phyloP scores from a whole-genome alignment of 2,113 vertebrate species.

The Campylomormyrus tamandua region DNA sequence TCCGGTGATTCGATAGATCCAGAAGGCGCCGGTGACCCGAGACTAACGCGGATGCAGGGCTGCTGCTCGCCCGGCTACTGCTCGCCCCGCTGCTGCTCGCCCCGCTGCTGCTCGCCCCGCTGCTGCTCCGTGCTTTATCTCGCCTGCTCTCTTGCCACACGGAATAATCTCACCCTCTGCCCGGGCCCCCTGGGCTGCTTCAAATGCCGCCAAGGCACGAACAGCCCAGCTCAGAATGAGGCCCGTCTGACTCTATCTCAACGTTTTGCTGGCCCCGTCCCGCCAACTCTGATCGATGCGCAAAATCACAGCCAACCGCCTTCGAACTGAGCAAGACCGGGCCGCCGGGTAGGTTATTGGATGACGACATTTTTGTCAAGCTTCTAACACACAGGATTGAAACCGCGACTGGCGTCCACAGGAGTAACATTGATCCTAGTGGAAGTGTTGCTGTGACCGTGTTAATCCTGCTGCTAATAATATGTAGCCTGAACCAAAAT shows the following conservation, averaged over 20 bases:
- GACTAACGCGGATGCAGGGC: slow-evolving; percentile 48
- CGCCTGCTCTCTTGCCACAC: slow-evolving; percentile 34
- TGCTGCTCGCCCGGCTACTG: neutral
- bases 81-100: neutral
- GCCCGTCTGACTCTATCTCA: neutral
- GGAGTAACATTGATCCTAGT: slow-evolving; percentile 17
- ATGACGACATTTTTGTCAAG: slow-evolving; percentile 32
- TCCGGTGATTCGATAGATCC: neutral
- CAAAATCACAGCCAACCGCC: neutral
- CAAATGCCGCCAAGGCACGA: slow-evolving; percentile 10
- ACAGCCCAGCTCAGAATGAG: neutral
- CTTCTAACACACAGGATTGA: slow-evolving; percentile 11
- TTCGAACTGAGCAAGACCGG: slow-evolving; percentile 27
- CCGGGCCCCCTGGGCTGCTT: slow-evolving; percentile 49
- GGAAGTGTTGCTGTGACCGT: neutral
- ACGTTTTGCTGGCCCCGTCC: neutral
- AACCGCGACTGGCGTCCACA: slow-evolving; percentile 28
- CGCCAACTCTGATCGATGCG: neutral
- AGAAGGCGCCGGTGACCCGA: slow-evolving; percentile 45
- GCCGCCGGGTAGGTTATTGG: slow-evolving; percentile 40
- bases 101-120: slow-evolving; percentile 17
- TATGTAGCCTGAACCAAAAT: neutral
- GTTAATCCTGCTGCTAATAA: too few species aligned
- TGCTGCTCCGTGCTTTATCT: slow-evolving; percentile 60
- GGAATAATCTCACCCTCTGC: slow-evolving; percentile 55